Conservation (phyloP, 2,797 vertebrate genomes). For the Enteromius unitaeniatus region DNA sequence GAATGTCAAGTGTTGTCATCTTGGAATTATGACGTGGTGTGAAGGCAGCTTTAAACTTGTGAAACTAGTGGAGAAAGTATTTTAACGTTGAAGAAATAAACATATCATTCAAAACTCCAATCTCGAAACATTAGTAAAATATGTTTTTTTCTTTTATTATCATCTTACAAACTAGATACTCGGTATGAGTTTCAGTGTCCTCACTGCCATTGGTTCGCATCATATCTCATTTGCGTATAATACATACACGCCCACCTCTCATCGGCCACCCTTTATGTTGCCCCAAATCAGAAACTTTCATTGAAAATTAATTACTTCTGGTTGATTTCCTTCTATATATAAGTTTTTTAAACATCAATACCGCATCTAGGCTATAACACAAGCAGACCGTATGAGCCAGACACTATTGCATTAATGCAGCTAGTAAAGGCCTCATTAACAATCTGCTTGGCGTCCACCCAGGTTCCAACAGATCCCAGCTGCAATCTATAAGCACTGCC, state of each 20-base stretch:
- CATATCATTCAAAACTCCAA: not conserved
- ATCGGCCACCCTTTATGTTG: not conserved
- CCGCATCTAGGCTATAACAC: not conserved
- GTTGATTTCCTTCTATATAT: not conserved
- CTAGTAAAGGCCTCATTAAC: constrained; percentile 21
- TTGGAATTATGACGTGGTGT: no score
- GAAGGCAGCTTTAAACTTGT: not conserved
- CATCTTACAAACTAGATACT: not conserved
- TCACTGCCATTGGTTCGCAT: not conserved
- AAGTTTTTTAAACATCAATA: not conserved
- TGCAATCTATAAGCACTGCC: constrained; percentile 29
- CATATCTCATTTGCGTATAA: not conserved
- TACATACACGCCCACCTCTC: not conserved
- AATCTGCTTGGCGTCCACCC: constrained; percentile 24
- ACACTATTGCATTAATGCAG: constrained; percentile 13
- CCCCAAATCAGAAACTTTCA: not conserved
- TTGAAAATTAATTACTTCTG: not conserved
- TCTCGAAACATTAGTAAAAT: not conserved
- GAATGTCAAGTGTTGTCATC: no score
- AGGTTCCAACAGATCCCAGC: constrained; percentile 4
- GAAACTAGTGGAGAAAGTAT: not conserved
- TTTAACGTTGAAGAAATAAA: not conserved
- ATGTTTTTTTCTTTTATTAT: not conserved
- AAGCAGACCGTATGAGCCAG: constrained; percentile 2
- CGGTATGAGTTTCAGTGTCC: not conserved